A percentile compares a stretch with the other conserved stretches of the same genome.
These are phyloP conservation scores for Rhagoletis pomonella DNA, from an alignment of 1,140 invertebrate species.

Conservation along the genomic window DNA sequence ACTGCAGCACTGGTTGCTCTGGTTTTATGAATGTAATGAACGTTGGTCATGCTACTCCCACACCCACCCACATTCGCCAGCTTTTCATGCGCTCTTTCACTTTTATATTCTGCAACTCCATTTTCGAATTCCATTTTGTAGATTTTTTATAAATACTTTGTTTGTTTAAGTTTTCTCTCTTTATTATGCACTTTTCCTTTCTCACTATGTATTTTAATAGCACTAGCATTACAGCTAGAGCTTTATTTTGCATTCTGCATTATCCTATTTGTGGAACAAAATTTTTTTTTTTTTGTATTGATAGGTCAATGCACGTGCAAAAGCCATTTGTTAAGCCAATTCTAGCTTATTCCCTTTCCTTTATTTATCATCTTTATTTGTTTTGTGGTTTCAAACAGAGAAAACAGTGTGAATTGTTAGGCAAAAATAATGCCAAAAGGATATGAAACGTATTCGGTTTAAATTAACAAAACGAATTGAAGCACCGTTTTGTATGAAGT, in stretches of 20 bases:
- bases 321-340: slow-evolving; percentile 71
- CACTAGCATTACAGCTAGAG: background rate
- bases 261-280: slow-evolving; percentile 46
- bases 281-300: slow-evolving; percentile 53
- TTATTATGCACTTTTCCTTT: background rate
- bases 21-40: background rate
- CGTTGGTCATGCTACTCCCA: background rate
- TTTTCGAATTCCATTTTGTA: background rate
- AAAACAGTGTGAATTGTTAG: background rate
- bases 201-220: background rate
- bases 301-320: slow-evolving; percentile 74
- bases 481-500: background rate
- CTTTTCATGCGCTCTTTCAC: slow-evolving; percentile 46
- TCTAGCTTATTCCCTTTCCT: slow-evolving; percentile 55
- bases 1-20: background rate
- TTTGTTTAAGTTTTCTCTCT: background rate
- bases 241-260: slow-evolving; percentile 41
- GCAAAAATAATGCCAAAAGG: slow-evolving; percentile 36
- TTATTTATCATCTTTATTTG: slow-evolving; percentile 49
- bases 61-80: slow-evolving; percentile 6
- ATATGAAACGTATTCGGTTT: slow-evolving; percentile 20
- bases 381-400: background rate
- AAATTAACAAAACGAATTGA: slow-evolving; percentile 45
- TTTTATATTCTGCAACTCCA: slow-evolving; percentile 30
- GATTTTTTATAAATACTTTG: slow-evolving; percentile 31